A percentile compares a stretch with the other conserved stretches of the same genome.
Conservation (phyloP, 1,140 invertebrate species). For the Paraescarpia echinospica region DNA sequence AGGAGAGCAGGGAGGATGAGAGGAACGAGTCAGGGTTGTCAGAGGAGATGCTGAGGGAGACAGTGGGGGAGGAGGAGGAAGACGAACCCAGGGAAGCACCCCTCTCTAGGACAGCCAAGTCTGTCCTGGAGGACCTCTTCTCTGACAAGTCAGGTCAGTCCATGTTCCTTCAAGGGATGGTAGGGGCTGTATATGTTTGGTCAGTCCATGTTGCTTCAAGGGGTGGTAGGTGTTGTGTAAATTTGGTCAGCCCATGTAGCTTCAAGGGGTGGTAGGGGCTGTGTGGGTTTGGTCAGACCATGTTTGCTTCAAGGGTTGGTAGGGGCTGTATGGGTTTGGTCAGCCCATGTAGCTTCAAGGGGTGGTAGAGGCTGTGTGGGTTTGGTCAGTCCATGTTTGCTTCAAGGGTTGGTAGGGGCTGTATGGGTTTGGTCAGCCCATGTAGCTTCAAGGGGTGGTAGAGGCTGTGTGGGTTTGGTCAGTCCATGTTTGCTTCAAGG, state of each 20-base stretch:
- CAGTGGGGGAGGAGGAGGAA: conserved; percentile 24
- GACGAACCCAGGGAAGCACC: background rate
- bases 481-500: background rate
- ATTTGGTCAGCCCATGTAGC: too few relatives aligned
- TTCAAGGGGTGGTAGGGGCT: too few relatives aligned
- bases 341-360: too few relatives aligned
- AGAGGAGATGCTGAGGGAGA: conserved; percentile 10
- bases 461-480: background rate
- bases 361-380: background rate
- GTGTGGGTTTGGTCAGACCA: background rate
- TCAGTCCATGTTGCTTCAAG: background rate
- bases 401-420: too few relatives aligned
- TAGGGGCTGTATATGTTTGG: background rate
- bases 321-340: too few relatives aligned
- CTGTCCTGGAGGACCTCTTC: conserved; percentile 47
- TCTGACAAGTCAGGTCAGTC: conserved; percentile 30
- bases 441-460: too few relatives aligned
- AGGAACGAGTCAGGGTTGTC: background rate
- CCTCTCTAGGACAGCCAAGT: conserved; percentile 45
- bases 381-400: background rate
- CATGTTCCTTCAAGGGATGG: background rate
- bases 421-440: too few relatives aligned
- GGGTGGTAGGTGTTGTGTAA: too few relatives aligned
- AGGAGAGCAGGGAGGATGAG: background rate
- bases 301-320: too few relatives aligned